These are phyloP conservation scores for Drosophila melanosoma DNA, from an alignment of 2,888 invertebrate genomes.

Conservation along the genomic window DNA sequence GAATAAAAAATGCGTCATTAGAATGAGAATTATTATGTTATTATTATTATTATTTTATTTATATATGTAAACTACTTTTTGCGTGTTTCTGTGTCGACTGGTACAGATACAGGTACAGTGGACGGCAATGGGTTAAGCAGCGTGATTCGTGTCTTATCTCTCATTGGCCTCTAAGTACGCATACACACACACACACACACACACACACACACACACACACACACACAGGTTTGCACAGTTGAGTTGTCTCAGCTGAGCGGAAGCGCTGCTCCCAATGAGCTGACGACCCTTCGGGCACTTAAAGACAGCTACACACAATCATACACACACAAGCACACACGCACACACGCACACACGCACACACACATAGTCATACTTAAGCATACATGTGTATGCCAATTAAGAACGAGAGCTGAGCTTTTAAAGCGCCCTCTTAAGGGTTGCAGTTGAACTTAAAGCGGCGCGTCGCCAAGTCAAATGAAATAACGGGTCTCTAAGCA, in stretches of 20 bases:
- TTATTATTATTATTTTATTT: neutral
- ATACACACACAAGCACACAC: neutral
- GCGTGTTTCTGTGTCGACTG: neutral
- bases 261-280: conserved; percentile 31
- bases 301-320: conserved; percentile 9
- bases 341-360: neutral
- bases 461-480: conserved; percentile 50
- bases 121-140: neutral
- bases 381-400: conserved; percentile 40
- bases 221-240: conserved; percentile 30
- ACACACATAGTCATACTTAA: neutral
- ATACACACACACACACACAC: neutral
- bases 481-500: conserved; percentile 52
- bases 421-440: conserved; percentile 8
- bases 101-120: neutral
- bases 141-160: conserved; percentile 51
- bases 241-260: conserved; percentile 49
- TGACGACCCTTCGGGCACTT: conserved; percentile 24
- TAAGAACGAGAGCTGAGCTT: conserved; percentile 45
- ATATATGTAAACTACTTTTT: neutral
- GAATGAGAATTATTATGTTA: neutral
- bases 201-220: neutral
- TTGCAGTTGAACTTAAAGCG: conserved; percentile 51
- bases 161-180: conserved; percentile 34
- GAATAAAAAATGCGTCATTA: neutral